Evolutionary conservation across 2,113 vertebrate genomes (phyloP).

Genomic region (Reinhardtius hippoglossoides): DNA sequence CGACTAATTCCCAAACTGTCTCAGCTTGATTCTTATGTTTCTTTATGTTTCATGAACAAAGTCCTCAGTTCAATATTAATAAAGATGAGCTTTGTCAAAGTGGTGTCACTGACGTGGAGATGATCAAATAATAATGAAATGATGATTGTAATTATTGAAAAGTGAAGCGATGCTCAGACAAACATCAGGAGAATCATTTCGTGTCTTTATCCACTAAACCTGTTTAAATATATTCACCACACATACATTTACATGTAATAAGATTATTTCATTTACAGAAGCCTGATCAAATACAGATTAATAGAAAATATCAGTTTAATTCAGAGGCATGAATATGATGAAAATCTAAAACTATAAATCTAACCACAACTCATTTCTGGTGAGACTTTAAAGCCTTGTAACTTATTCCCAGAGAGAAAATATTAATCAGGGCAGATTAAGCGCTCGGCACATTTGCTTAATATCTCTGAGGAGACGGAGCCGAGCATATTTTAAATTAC

Average conservation of each 20-base stretch:
- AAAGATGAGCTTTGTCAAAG: no score
- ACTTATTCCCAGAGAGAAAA: conserved; percentile 71
- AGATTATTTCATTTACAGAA: conserved; percentile 46
- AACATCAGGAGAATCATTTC: conserved; percentile 12
- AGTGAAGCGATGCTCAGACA: neutral
- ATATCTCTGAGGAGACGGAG: conserved; percentile 49
- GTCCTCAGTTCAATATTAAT: neutral
- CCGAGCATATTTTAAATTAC: conserved; percentile 59
- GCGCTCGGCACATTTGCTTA: conserved; percentile 68
- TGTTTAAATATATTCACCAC: neutral
- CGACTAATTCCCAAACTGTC: no score
- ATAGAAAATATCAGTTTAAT: conserved; percentile 50
- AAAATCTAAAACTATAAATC: conserved; percentile 43
- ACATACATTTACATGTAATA: conserved; percentile 13
- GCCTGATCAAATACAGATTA: conserved; percentile 50
- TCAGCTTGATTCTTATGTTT: no score
- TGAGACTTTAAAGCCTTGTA: conserved; percentile 66
- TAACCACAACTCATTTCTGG: conserved; percentile 55
- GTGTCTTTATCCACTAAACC: conserved; percentile 37
- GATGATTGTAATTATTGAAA: neutral
- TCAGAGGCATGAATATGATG: conserved; percentile 16
- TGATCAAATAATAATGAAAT: neutral
- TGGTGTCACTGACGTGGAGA: neutral
- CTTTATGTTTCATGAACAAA: no score
- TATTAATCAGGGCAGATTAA: conserved; percentile 79